These are phyloP conservation scores for Chrysolina americana DNA, from an alignment of 2,888 invertebrate genomes.

Conservation along the genomic window DNA sequence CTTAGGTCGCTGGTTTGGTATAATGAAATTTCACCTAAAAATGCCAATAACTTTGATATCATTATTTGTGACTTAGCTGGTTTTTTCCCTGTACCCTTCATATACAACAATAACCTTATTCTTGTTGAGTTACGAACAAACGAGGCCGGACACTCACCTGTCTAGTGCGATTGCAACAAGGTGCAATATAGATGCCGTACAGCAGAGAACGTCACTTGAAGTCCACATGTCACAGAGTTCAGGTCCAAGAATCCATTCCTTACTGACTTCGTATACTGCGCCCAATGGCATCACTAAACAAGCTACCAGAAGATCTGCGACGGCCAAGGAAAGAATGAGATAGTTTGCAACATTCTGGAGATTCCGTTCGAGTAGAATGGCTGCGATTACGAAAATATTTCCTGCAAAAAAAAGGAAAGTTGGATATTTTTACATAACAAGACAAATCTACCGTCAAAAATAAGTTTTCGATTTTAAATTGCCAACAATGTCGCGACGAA, in stretches of 20 bases:
- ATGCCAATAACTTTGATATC: no score
- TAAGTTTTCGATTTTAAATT: no score
- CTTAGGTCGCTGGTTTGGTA: no score
- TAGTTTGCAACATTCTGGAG: conserved; percentile 92
- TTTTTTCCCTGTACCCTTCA: no score
- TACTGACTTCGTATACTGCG: conserved; percentile 81
- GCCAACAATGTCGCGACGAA: no score
- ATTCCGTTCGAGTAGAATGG: conserved; percentile 89
- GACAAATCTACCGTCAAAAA: no score
- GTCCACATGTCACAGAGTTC: conserved; percentile 96
- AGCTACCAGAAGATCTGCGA: conserved; percentile 92
- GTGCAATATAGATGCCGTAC: conserved; percentile 87
- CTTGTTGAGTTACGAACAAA: no score
- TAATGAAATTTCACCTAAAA: no score
- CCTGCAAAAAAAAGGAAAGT: conserved; percentile 73
- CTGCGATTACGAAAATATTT: conserved; percentile 95
- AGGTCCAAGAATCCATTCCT: conserved; percentile 88
- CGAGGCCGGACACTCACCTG: conserved; percentile 74
- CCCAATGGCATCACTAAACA: conserved; percentile 85
- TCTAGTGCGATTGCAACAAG: conserved; percentile 87
- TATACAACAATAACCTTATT: no score
- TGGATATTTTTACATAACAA: no score
- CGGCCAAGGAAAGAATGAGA: conserved; percentile 90
- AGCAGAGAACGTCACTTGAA: conserved; percentile 92
- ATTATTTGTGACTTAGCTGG: no score